Conservation (phyloP, 2,113 vertebrate genomes). For the Petaurus breviceps region DNA sequence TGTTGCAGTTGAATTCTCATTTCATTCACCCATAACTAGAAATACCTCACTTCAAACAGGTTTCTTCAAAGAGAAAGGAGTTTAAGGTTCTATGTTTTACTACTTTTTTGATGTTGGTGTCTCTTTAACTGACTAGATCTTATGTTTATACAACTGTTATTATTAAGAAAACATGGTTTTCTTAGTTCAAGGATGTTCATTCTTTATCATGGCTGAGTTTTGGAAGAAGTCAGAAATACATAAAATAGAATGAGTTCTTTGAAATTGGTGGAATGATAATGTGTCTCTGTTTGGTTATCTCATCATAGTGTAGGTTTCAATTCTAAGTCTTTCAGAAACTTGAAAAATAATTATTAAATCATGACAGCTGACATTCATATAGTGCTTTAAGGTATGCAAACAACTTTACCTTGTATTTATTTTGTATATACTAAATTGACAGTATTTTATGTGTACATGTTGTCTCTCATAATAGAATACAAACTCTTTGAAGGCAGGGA, state of each 20-base stretch:
- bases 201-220: slow-evolving; percentile 81
- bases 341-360: background rate
- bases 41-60: slow-evolving; percentile 91
- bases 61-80: slow-evolving; percentile 88
- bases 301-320: slow-evolving; percentile 22
- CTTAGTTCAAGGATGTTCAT: slow-evolving; percentile 80
- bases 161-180: slow-evolving; percentile 89
- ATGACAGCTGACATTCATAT: background rate
- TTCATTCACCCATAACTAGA: slow-evolving; percentile 93
- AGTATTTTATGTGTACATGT: background rate
- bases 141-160: slow-evolving; percentile 95
- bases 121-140: slow-evolving; percentile 90
- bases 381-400: background rate
- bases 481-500: background rate
- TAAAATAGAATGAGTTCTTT: slow-evolving; percentile 68
- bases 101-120: slow-evolving; percentile 94
- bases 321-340: slow-evolving; percentile 32
- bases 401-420: background rate
- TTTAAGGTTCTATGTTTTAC: slow-evolving; percentile 91
- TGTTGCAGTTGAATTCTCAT: slow-evolving; percentile 91
- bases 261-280: slow-evolving; percentile 69
- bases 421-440: background rate
- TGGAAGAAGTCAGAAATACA: slow-evolving; percentile 78
- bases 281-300: slow-evolving; percentile 45
- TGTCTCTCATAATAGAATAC: background rate